These are phyloP conservation scores for Heteromyza rotundicornis DNA, from an alignment of 2,888 invertebrate genomes.

Conservation along the genomic window DNA sequence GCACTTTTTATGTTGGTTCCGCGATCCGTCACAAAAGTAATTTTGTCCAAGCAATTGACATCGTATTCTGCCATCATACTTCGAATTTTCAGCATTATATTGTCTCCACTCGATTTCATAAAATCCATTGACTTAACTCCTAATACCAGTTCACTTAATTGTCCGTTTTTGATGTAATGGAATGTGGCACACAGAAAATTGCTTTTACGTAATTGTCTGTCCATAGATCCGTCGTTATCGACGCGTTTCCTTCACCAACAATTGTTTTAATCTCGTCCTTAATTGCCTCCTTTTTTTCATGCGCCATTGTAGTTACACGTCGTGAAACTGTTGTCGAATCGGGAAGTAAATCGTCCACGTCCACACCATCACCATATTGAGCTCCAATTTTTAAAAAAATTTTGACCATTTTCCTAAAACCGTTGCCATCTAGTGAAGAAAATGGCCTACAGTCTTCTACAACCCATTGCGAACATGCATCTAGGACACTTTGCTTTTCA, in stretches of 20 bases:
- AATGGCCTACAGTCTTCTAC: background rate
- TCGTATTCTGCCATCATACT: constrained; percentile 23
- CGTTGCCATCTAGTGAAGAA: background rate
- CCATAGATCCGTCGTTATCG: constrained; percentile 23
- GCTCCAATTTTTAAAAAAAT: background rate
- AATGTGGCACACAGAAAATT: constrained; percentile 21
- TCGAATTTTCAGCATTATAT: constrained; percentile 16
- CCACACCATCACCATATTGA: background rate
- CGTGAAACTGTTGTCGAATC: background rate
- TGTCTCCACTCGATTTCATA: constrained; percentile 13
- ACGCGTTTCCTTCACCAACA: constrained; percentile 22
- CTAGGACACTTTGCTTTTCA: background rate
- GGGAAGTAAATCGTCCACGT: background rate
- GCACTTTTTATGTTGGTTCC: constrained; percentile 16
- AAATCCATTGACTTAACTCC: constrained; percentile 26
- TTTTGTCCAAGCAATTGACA: constrained; percentile 17
- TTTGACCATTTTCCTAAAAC: background rate
- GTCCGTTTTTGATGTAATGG: constrained; percentile 17
- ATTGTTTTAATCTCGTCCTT: constrained; percentile 16
- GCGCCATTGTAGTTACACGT: background rate
- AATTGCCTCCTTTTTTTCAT: constrained; percentile 2
- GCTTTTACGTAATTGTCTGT: constrained; percentile 21
- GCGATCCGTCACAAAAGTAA: constrained; percentile 25
- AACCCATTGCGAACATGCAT: background rate
- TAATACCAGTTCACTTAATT: constrained; percentile 16